phyloP scores from a whole-genome alignment of 2,113 vertebrate species.

The Seriola aureovittata region DNA sequence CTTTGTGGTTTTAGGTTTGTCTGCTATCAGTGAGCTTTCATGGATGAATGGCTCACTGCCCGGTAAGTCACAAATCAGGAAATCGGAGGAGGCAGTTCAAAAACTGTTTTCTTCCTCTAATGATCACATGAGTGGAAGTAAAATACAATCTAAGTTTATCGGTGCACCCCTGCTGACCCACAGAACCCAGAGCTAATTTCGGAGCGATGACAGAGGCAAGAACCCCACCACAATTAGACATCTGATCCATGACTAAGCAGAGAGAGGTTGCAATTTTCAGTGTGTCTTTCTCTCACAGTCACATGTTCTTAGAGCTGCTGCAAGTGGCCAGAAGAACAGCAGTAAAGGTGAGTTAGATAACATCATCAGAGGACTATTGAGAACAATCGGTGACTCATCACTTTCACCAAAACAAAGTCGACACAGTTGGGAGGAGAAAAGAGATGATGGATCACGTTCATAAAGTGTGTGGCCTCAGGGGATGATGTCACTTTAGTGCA shows the following conservation, averaged over 20 bases:
- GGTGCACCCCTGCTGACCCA: conserved; percentile 10
- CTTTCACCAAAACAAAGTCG: conserved; percentile 35
- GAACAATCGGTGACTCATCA: conserved; percentile 45
- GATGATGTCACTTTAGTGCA: conserved; percentile 32
- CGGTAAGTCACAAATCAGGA: neutral
- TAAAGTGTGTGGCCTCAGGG: conserved; percentile 17
- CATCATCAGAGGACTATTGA: conserved; percentile 14
- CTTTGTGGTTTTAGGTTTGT: conserved; percentile 1
- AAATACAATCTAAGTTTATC: conserved; percentile 31
- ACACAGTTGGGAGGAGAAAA: conserved; percentile 31
- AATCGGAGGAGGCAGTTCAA: conserved; percentile 18
- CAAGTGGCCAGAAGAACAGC: conserved; percentile 12
- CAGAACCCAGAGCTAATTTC: conserved; percentile 21
- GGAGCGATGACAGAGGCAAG: conserved; percentile 3
- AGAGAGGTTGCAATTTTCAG: conserved; percentile 6
- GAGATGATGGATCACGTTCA: conserved; percentile 1
- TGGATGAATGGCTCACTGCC: conserved; percentile 13
- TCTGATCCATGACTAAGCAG: neutral
- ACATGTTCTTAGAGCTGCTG: neutral
- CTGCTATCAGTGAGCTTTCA: conserved; percentile 9
- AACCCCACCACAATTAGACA: neutral
- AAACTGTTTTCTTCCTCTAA: conserved; percentile 5
- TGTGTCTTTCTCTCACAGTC: neutral
- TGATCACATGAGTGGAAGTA: conserved; percentile 29
- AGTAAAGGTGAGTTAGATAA: conserved; percentile 48